These are phyloP conservation scores for Saxidomus purpurata DNA, from an alignment of 1,140 invertebrate genomes.

Conservation along the genomic window DNA sequence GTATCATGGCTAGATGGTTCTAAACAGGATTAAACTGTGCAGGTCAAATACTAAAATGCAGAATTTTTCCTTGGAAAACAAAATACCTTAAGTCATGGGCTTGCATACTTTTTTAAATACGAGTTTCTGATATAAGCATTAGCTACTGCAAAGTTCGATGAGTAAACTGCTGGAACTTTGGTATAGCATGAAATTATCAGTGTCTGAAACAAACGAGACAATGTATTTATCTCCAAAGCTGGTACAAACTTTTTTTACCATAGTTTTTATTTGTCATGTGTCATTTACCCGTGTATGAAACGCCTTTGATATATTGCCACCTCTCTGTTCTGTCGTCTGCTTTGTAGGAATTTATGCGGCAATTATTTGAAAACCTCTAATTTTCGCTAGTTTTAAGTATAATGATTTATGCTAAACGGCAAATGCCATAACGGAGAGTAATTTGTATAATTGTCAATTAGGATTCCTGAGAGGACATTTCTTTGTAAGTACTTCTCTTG, in stretches of 20 bases:
- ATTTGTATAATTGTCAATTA: conserved; percentile 30
- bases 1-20: too few species aligned
- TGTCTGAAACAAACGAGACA: too few species aligned
- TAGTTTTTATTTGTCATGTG: conserved; percentile 22
- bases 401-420: conserved; percentile 57
- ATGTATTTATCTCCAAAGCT: neutral
- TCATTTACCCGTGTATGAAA: conserved; percentile 5
- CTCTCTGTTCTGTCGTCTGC: neutral
- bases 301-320: conserved; percentile 13
- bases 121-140: too few species aligned
- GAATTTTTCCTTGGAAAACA: too few species aligned
- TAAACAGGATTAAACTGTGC: too few species aligned
- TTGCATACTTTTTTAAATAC: too few species aligned
- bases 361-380: conserved; percentile 37
- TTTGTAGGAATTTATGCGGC: conserved; percentile 22
- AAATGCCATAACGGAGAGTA: conserved; percentile 27
- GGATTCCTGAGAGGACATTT: neutral
- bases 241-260: neutral
- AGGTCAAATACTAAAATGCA: too few species aligned
- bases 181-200: too few species aligned
- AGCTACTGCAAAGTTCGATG: too few species aligned
- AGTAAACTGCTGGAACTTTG: too few species aligned
- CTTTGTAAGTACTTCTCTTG: neutral
- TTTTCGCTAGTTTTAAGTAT: conserved; percentile 50
- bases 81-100: too few species aligned